Base-by-base conservation (phyloP, 1,140 invertebrate genomes). In the Grapholita molesta region DNA sequence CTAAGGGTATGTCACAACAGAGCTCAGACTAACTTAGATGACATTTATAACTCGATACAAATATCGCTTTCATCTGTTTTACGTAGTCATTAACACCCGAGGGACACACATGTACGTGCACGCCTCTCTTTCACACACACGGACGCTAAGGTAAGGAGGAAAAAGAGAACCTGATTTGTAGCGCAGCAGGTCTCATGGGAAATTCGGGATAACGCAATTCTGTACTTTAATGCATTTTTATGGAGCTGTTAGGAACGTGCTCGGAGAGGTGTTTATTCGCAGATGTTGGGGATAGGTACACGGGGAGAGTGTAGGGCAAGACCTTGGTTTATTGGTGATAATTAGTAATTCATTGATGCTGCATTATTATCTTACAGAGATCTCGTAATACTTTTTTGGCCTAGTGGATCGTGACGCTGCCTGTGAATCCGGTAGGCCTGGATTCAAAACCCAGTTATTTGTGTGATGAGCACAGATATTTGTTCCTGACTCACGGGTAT, bases 221-320 rank as follows among this genome's bases (percentile, higher is more conserved):
- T 23, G 11, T 57, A 25, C n/a, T 57, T 53, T 57, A 57, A 57
- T 57, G 53, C 53, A 57, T 57, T 57, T 57, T 57, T 57, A 57
- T 57, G 24, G 53, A 57, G 23, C 42, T 30, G 28, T 42, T 42
- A 15, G 38, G 6, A 15, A 42, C 38, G 38, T 42, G 38, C 38
- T 18, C 38, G 38, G 12, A 12, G 11, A 35, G 11, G 33, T 35
- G 33, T 12, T 35, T 35, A 12, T 35, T 12, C 33, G 12, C 12
- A 35, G 33, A 35, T 35, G 33, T 35, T 35, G 12, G 11, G 33
- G 33, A 35, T 35, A 35, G 11, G 11, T 12, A 12, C 12, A 35
- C 6, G 28, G 28, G 6, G 2, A 6, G 2, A n/a, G n/a, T n/a
- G n/a, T n/a, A n/a, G n/a, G n/a, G n/a, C n/a, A n/a, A n/a, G n/a